These are phyloP conservation scores for Helicoverpa zea DNA, from an alignment of 1,140 invertebrate species.

Conservation along the genomic window DNA sequence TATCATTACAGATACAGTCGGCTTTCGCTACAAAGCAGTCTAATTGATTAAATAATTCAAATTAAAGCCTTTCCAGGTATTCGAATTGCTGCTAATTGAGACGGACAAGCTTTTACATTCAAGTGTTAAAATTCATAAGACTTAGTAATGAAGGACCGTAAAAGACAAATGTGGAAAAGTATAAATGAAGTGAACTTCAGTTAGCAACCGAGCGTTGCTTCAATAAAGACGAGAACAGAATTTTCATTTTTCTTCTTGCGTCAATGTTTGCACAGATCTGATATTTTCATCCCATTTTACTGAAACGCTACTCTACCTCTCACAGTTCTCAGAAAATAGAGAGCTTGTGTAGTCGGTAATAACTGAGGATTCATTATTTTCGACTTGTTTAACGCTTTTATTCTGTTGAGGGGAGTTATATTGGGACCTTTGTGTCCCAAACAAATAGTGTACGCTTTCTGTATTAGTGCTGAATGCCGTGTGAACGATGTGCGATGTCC, in stretches of 20 bases:
- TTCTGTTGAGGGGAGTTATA: constrained; percentile 8
- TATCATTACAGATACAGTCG: constrained; percentile 6
- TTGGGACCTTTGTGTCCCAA: constrained; percentile 13
- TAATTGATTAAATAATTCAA: constrained; percentile 34
- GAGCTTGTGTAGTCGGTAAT: not conserved
- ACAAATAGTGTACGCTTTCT: constrained; percentile 36
- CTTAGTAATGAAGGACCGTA: not conserved
- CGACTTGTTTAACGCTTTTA: not conserved
- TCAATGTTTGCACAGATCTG: constrained; percentile 2
- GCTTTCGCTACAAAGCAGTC: constrained; percentile 25
- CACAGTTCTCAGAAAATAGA: constrained; percentile 13
- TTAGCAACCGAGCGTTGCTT: not conserved
- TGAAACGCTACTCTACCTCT: not conserved
- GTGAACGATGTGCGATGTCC: constrained; percentile 38
- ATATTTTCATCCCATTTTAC: constrained; percentile 16
- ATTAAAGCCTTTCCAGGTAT: constrained; percentile 26
- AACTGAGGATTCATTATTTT: not conserved
- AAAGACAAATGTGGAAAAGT: not conserved
- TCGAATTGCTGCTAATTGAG: constrained; percentile 9
- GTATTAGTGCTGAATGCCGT: constrained; percentile 32
- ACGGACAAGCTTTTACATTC: not conserved
- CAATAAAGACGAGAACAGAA: not conserved
- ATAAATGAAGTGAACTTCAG: not conserved
- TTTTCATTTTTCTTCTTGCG: constrained; percentile 13
- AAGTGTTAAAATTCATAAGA: not conserved